Evolutionary conservation across 2,113 vertebrate species (phyloP).

Genomic region (Podilymbus podiceps): DNA sequence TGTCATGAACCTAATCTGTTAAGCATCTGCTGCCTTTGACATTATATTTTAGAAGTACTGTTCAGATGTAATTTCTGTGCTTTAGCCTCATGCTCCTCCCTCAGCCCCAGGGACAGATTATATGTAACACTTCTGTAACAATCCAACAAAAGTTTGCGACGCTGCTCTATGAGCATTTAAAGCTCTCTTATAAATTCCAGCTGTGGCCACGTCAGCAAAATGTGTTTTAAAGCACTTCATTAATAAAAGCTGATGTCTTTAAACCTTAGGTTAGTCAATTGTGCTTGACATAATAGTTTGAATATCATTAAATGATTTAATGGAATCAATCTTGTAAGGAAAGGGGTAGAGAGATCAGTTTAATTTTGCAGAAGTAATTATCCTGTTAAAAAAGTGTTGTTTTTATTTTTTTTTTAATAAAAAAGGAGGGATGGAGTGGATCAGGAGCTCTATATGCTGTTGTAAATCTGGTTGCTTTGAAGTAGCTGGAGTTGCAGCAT

Average conservation of each 20-base stretch:
- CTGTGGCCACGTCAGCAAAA: not conserved
- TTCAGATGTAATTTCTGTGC: not conserved
- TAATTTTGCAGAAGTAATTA: not conserved
- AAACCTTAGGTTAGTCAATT: slow-evolving; percentile 31
- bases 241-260: slow-evolving; percentile 44
- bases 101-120: not conserved
- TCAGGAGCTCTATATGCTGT: not conserved
- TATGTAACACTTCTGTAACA: not conserved
- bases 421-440: not conserved
- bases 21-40: not conserved
- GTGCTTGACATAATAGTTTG: not conserved
- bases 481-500: not conserved
- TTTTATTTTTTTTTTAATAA: no score
- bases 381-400: not conserved
- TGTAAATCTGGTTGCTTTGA: not conserved
- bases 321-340: not conserved
- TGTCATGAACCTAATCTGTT: not conserved
- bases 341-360: not conserved
- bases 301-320: slow-evolving; percentile 12
- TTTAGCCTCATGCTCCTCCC: not conserved
- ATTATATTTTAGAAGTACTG: not conserved
- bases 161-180: not conserved
- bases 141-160: not conserved
- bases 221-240: slow-evolving; percentile 37
- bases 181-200: not conserved